Base-by-base conservation (phyloP, 2,113 vertebrate genomes). In the Nycticorax nycticorax region DNA sequence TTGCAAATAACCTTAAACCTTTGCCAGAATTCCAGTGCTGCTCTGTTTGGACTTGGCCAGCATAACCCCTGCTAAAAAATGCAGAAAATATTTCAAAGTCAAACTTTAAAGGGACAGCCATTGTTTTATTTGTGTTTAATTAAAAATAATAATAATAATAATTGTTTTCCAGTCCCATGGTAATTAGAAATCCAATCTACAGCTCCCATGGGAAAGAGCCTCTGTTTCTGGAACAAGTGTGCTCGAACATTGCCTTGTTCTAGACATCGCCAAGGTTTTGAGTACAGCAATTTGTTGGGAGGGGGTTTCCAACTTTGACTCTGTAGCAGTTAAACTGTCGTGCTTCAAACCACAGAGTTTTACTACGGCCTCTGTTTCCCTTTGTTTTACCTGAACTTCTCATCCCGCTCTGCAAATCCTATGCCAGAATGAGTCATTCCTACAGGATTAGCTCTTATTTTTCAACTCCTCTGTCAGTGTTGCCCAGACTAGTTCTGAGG, bases 401-500 rank as follows among this genome's bases (percentile, higher is more conserved):
- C 85, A 77, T 97, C 92, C 80, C 4, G 27, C 80, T 92, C 94
- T 94, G 89, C 91, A 93, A 95, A 95, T 91, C 57, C 89, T 69
- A 55, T 89, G 94, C 79, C 96, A 92, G 19, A 68, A 87, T 98
- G 97, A 98, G 79, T 97, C 95, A 97, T 63, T 76, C 71, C 82
- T 89, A 82, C 78, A 89, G 89, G 91, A 96, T 94, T 93, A 97
- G 85, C 60, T 92, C 84, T 88, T 71, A 89, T 80, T 91, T 96
- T 93, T 96, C 95, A 96, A 35, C 85, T 85, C 52, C 14, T 52
- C 85, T 91, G 67, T 73, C 75, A 74, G 95, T 48, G 86, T 73
- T 97, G 93, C 96, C 97, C 87, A 27, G 92, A 97, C 97, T 97
- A 97, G 97, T 97, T 95, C 86, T 92, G 84, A 92, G 21, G 55